A percentile compares a stretch with the other conserved stretches of the same genome.
Conservation (phyloP, 2,888 invertebrate species). For the Epistrophe eligans region DNA sequence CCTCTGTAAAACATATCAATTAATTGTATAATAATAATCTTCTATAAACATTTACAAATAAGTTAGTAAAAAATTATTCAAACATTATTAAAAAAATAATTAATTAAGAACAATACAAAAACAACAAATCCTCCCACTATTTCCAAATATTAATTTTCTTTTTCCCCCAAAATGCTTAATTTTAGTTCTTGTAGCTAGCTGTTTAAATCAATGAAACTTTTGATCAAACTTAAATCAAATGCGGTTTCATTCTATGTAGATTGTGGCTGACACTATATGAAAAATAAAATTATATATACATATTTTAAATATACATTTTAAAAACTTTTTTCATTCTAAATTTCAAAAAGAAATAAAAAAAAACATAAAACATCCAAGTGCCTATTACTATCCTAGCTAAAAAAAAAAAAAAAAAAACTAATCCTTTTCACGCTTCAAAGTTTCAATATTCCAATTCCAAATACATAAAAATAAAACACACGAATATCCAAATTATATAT, state of each 20-base stretch:
- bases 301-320: slow-evolving; percentile 44
- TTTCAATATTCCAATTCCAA: slow-evolving; percentile 34
- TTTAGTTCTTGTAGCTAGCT: slow-evolving; percentile 44
- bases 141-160: slow-evolving; percentile 8
- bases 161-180: neutral
- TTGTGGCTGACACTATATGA: slow-evolving; percentile 32
- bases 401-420: neutral
- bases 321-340: slow-evolving; percentile 19
- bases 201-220: slow-evolving; percentile 47
- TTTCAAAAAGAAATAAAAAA: slow-evolving; percentile 5
- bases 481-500: slow-evolving; percentile 6
- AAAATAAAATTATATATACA: slow-evolving; percentile 17
- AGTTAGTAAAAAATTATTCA: neutral
- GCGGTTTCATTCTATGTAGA: slow-evolving; percentile 65
- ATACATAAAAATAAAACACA: slow-evolving; percentile 4
- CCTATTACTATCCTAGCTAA: slow-evolving; percentile 72
- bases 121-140: neutral
- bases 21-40: slow-evolving; percentile 7
- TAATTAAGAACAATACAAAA: neutral
- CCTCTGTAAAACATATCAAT: slow-evolving; percentile 51
- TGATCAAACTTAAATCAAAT: slow-evolving; percentile 20
- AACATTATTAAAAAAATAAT: slow-evolving; percentile 1
- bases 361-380: slow-evolving; percentile 63
- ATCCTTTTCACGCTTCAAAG: slow-evolving; percentile 43
- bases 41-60: neutral